Conservation (phyloP, 1,140 invertebrate species). For the Probaryconus sp. region DNA sequence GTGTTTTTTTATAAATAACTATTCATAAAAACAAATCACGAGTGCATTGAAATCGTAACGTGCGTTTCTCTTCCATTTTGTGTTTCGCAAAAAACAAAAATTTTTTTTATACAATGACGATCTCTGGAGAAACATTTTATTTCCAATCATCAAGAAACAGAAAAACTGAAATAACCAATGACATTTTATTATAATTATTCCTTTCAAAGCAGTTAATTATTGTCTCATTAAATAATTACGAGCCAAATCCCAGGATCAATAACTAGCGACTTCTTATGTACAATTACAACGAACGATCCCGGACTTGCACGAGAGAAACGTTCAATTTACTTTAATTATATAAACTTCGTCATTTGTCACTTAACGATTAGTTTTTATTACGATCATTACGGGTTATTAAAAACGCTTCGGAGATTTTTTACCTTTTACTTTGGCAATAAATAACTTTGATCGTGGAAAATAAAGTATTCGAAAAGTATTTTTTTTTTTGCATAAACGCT, state of each 20-base stretch:
- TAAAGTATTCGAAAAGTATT: too few relatives aligned
- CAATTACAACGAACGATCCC: constrained; percentile 25
- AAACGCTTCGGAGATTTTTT: constrained; percentile 22
- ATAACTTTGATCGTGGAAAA: constrained; percentile 8
- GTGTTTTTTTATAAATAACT: background rate
- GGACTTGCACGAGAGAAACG: constrained; percentile 16
- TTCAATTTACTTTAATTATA: constrained; percentile 33
- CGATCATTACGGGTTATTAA: constrained; percentile 30
- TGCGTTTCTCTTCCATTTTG: too few relatives aligned
- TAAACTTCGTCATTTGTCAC: constrained; percentile 20
- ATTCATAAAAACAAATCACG: too few relatives aligned
- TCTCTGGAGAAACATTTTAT: too few relatives aligned
- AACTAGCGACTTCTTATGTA: constrained; percentile 18
- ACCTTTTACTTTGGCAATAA: constrained; percentile 17
- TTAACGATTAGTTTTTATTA: constrained; percentile 29
- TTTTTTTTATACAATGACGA: too few relatives aligned
- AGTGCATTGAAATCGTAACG: too few relatives aligned
- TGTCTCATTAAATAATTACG: constrained; percentile 26
- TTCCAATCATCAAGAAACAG: too few relatives aligned
- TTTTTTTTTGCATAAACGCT: too few relatives aligned
- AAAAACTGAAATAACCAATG: too few relatives aligned
- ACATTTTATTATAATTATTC: constrained; percentile 24
- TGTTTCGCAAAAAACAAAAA: too few relatives aligned
- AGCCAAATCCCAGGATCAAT: constrained; percentile 18
- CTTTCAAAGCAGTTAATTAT: constrained; percentile 22